A percentile compares a stretch with the other conserved stretches of the same genome.
Evolutionary conservation across 1,140 invertebrate species (phyloP).

Genomic region (Halictus rubicundus): DNA sequence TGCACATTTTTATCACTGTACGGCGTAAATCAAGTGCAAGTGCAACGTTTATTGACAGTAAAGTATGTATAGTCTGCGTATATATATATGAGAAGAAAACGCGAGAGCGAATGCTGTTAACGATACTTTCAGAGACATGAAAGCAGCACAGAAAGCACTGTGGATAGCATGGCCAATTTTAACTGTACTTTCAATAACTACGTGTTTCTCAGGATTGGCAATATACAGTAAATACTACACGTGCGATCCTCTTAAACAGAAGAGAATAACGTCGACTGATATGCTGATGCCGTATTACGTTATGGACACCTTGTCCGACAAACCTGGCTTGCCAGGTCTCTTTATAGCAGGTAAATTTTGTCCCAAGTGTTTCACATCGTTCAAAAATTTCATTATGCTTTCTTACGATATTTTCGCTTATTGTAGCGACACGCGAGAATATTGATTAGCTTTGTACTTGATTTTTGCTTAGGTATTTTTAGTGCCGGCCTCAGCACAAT

Average conservation of each 20-base stretch:
- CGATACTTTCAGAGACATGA: conserved; percentile 78
- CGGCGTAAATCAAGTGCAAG: conserved; percentile 92
- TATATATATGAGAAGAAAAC: not conserved
- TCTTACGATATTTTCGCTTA: too few relatives aligned
- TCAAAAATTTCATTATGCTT: not conserved
- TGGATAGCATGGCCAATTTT: conserved; percentile 88
- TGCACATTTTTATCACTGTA: conserved; percentile 90
- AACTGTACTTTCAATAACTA: conserved; percentile 84
- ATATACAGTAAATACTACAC: conserved; percentile 88
- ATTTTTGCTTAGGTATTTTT: conserved; percentile 84
- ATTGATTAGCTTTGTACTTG: not conserved
- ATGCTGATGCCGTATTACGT: conserved; percentile 90
- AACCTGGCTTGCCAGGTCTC: conserved; percentile 88
- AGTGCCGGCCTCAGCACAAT: conserved; percentile 92
- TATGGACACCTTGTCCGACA: conserved; percentile 85
- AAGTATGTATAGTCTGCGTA: conserved; percentile 75
- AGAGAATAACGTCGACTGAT: conserved; percentile 81
- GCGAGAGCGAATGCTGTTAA: not conserved
- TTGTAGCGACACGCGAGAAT: not conserved
- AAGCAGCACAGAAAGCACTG: conserved; percentile 83
- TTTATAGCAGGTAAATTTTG: conserved; percentile 85
- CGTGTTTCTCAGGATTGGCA: conserved; percentile 89
- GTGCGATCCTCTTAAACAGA: conserved; percentile 87
- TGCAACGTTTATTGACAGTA: conserved; percentile 92
- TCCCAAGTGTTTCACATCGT: not conserved